Conservation (phyloP, 2,888 invertebrate species). For the Eutolmus rufibarbis region DNA sequence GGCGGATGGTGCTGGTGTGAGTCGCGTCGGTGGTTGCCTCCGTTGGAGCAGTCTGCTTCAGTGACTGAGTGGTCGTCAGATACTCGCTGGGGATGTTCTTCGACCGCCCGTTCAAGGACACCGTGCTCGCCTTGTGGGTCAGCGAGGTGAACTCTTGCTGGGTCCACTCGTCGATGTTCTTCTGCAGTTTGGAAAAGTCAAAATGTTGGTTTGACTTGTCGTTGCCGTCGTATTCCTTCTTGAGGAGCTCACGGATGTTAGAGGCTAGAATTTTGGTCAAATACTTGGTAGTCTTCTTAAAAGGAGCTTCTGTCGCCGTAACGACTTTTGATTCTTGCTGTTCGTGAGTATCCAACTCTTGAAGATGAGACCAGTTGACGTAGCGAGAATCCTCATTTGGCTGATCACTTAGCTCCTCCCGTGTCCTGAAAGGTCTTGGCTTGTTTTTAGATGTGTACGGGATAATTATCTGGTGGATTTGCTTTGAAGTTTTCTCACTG, state of each 20-base stretch:
- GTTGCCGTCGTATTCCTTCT: constrained; percentile 60
- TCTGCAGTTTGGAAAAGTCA: constrained; percentile 77
- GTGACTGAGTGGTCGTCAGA: constrained; percentile 70
- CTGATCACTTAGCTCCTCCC: constrained; percentile 57
- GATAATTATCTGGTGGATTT: constrained; percentile 82
- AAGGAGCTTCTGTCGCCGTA: constrained; percentile 56
- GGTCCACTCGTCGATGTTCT: constrained; percentile 87
- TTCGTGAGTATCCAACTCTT: constrained; percentile 64
- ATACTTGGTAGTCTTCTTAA: constrained; percentile 58
- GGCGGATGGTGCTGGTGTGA: constrained; percentile 38
- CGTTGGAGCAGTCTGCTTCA: constrained; percentile 41
- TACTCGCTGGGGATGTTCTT: constrained; percentile 82
- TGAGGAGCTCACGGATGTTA: constrained; percentile 66
- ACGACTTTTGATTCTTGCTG: constrained; percentile 64
- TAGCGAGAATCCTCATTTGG: constrained; percentile 52
- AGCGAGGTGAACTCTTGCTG: constrained; percentile 73
- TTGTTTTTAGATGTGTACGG: constrained; percentile 75
- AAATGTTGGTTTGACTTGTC: constrained; percentile 61
- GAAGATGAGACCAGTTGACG: constrained; percentile 55
- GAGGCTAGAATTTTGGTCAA: constrained; percentile 62
- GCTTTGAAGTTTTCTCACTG: constrained; percentile 66
- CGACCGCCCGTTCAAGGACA: constrained; percentile 68
- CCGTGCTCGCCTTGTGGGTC: constrained; percentile 65
- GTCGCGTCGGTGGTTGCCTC: constrained; percentile 37
- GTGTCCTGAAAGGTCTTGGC: constrained; percentile 65